Conservation (phyloP, 2,113 vertebrate species). For the Laterallus jamaicensis region DNA sequence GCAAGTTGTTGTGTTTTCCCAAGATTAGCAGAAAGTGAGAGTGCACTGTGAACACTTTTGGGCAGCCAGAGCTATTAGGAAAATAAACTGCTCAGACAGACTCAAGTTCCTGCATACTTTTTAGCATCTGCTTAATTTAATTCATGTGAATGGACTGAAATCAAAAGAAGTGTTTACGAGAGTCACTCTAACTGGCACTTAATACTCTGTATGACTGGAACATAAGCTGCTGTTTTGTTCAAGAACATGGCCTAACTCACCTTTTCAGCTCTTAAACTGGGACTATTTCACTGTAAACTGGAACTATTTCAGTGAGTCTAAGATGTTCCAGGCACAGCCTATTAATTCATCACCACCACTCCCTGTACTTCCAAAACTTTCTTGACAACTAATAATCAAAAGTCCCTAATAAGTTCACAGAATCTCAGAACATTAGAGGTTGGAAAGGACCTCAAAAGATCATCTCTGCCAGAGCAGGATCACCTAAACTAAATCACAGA, state of each 20-base stretch:
- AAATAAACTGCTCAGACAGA: background rate
- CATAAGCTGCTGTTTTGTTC: background rate
- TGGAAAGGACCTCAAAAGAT: too few relatives aligned
- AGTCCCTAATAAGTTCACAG: background rate
- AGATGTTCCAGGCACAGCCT: background rate
- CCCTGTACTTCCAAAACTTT: background rate
- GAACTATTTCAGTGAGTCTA: background rate
- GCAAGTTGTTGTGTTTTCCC: background rate
- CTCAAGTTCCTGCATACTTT: background rate
- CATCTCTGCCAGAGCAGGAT: too few relatives aligned
- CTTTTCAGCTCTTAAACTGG: background rate
- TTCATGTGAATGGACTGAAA: constrained; percentile 26
- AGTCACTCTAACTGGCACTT: background rate
- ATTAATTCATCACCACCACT: background rate
- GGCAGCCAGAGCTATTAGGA: background rate
- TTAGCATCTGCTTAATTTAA: constrained; percentile 24
- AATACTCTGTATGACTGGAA: background rate
- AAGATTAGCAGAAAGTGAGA: background rate
- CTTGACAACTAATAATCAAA: background rate
- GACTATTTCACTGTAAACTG: background rate
- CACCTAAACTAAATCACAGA: too few relatives aligned
- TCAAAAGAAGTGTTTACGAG: constrained; percentile 22
- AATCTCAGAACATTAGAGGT: too few relatives aligned
- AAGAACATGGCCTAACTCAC: background rate
- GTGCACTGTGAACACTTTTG: background rate